These are phyloP conservation scores for Cyphomyrus plagiostoma DNA, from an alignment of 2,113 vertebrate genomes.

Conservation along the genomic window DNA sequence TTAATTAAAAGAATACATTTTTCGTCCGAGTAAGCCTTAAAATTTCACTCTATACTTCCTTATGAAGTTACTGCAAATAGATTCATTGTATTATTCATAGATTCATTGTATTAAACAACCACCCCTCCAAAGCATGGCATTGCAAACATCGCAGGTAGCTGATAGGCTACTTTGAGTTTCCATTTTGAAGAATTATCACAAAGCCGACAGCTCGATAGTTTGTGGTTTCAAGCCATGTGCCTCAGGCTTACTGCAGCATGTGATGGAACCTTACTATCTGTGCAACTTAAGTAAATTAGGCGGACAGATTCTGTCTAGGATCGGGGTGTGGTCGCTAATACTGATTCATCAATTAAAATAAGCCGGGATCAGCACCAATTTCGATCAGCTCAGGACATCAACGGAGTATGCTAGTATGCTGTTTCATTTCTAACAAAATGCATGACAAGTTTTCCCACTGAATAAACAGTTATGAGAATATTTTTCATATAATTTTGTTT, in stretches of 20 bases:
- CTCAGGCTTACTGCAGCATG: neutral
- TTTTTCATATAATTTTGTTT: neutral
- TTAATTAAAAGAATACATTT: neutral
- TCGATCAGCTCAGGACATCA: neutral
- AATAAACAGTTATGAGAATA: slow-evolving; percentile 13
- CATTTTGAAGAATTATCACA: neutral
- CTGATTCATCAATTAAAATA: neutral
- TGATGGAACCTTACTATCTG: neutral
- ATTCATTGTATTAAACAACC: neutral
- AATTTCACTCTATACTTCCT: neutral
- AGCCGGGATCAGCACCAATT: neutral
- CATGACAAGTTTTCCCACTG: neutral
- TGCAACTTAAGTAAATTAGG: neutral
- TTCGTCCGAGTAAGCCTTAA: neutral
- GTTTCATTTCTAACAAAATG: neutral
- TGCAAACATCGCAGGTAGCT: neutral
- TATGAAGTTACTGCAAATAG: neutral
- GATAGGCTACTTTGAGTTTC: neutral
- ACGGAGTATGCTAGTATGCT: neutral
- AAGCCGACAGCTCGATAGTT: neutral
- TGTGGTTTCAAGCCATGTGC: neutral
- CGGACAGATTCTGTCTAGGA: neutral
- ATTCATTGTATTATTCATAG: neutral
- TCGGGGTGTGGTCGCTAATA: neutral
- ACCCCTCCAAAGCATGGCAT: neutral